Base-by-base conservation (phyloP, 2,888 invertebrate species). In the Nephrocerus scutellatus region DNA sequence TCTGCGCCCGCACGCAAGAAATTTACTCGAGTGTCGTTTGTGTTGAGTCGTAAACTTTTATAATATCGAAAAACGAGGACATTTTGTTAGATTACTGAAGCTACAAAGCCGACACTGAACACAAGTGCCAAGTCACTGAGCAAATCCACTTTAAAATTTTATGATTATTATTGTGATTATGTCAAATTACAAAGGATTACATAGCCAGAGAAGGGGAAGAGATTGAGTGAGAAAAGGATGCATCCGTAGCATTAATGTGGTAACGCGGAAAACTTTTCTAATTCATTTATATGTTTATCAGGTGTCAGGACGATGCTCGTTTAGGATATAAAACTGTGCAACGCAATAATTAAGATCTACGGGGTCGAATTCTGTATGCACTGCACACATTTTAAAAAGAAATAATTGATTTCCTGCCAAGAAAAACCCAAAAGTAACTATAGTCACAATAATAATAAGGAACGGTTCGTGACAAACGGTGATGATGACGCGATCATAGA, bases 131-230 rank as follows among this genome's bases (percentile, higher is more conserved):
- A 13, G 30, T 23, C 13, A 19, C 19, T 14, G 20, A 26, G 26
- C 36, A 43, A 45, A 43, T 44, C 46, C 44, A 41, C 41, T 46
- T 41, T 41, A 44, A 50, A 47, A 48, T 48, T 51, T 51, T 51
- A 51, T 48, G 51, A 43, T 51, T 50, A 51, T 51, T 41, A 46
- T 50, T 48, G 45, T 45, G 50, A 51, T 51, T 51, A 51, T 46
- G 50, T 47, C 48, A 51, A 51, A 51, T 51, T 51, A 51, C 50
- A 41, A 31, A 44, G 51, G 51, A 51, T 51, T 51, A 51, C 47
- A 47, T 46, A 3, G 25, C 39, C 36, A 39, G 38, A 25, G 21
- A 40, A 23, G 36, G 39, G 26, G 43, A 36, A 39, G 44, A 41
- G 44, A 44, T 38, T 44, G 28, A 44, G 43, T 46, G 22, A 7